These are phyloP conservation scores for Hippocampus guttulatus DNA, from an alignment of 2,113 vertebrate species.

Conservation along the genomic window DNA sequence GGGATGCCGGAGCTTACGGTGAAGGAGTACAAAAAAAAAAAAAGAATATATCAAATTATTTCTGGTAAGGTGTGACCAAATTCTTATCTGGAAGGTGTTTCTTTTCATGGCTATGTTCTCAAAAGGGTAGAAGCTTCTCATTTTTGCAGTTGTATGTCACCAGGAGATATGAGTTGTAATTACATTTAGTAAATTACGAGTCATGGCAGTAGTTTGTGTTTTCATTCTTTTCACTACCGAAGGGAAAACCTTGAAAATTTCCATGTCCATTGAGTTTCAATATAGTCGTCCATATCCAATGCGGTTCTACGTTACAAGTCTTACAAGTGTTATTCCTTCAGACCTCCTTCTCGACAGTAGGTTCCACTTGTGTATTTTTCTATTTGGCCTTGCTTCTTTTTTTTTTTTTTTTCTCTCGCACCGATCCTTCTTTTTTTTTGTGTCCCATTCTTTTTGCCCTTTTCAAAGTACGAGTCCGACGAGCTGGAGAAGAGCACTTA, in stretches of 20 bases:
- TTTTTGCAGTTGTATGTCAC: neutral
- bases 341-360: neutral
- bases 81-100: conserved; percentile 9
- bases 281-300: neutral
- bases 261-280: neutral
- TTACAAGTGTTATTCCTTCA: neutral
- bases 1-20: conserved; percentile 11
- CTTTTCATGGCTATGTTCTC: conserved; percentile 3
- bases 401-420: neutral
- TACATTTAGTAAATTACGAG: neutral
- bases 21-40: conserved; percentile 8
- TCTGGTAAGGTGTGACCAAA: conserved; percentile 6
- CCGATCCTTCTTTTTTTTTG: neutral
- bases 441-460: neutral
- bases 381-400: neutral
- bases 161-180: neutral
- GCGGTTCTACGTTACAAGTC: neutral
- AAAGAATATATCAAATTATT: conserved; percentile 33
- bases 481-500: conserved; percentile 94
- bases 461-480: conserved; percentile 88
- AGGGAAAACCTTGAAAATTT: neutral
- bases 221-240: neutral
- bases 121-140: neutral
- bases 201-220: neutral
- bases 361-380: neutral